Conservation (phyloP, 2,888 invertebrate genomes). For the Rhogogaster chlorosoma region DNA sequence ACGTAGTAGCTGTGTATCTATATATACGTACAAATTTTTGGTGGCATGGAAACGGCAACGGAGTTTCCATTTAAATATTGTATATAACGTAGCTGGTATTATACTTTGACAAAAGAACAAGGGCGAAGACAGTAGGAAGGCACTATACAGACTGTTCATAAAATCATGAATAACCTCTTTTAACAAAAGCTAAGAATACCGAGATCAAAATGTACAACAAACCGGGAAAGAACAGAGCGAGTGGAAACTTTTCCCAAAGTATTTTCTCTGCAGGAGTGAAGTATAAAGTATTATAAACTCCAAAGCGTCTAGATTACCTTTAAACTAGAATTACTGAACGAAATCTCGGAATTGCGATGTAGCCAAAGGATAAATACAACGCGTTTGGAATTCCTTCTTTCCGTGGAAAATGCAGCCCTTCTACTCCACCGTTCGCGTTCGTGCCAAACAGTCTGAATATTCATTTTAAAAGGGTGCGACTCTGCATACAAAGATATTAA, state of each 20-base stretch:
- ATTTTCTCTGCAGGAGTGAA: not conserved
- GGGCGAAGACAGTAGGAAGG: not conserved
- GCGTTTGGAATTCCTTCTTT: not conserved
- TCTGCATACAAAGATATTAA: not conserved
- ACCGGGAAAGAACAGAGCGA: not conserved
- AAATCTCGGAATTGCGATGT: not conserved
- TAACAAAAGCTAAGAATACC: constrained; percentile 6
- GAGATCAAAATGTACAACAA: not conserved
- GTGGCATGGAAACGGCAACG: not conserved
- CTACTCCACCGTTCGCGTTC: not conserved
- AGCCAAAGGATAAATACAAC: constrained; percentile 1
- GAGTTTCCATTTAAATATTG: not conserved
- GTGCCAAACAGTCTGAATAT: constrained; percentile 13
- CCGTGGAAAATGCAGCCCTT: not conserved
- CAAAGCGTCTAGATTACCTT: constrained; percentile 10
- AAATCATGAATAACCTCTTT: constrained; percentile 23
- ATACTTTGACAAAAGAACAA: constrained; percentile 13
- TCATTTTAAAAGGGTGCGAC: constrained; percentile 39
- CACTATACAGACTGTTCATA: constrained; percentile 15
- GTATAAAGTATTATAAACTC: constrained; percentile 15
- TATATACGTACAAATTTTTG: constrained; percentile 11
- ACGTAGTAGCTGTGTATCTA: not conserved
- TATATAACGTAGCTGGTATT: not conserved
- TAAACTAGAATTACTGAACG: not conserved
- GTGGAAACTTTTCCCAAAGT: not conserved